Base-by-base conservation (phyloP, 1,140 invertebrate species). In the Kradibia gibbosae region DNA sequence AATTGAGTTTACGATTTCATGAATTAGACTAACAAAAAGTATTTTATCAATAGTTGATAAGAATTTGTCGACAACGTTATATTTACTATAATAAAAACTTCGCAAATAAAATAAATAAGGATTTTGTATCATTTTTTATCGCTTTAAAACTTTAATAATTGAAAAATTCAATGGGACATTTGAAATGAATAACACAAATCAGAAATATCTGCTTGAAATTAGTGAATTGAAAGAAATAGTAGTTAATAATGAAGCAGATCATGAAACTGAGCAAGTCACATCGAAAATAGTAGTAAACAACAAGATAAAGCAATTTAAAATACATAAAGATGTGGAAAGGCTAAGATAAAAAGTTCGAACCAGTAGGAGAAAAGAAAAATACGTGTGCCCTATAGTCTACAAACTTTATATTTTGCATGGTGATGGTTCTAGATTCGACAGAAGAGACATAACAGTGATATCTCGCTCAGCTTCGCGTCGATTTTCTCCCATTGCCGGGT, bases 331-430 rank as follows among this genome's bases (percentile, higher is more conserved):
- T 42, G 60, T 36, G 7, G n/a, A 67, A 57, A 74, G n/a, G 42
- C 28, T 42, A 15, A 77, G 57, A 77, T 65, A 65, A 78, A 45
- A 34, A 53, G 57, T 67, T 31, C n/a, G 20, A n/a, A 20, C 53
- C 73, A 28, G 22, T 48, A 60, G 53, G 67, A n/a, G 25, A 4
- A 25, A 60, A 72, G 65, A 77, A 17, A 65, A 72, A 79, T 60
- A 78, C 39, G 67, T 36, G 34, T 11, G 31, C 34, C 65, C 50
- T n/a, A 53, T n/a, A 79, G 67, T 72, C n/a, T 72, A 60, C 25
- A 62, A 73, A 80, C 36, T 80, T 53, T 73, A 80, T 73, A 80
- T 57, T 80, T 80, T 80, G 71, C 78, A 80, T 80, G 39, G 42
- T 55, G 78, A 73, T 73, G 42, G 78, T 74, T 55, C 45, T 55